A percentile compares a stretch with the other conserved stretches of the same genome.
Conservation (phyloP, 2,888 invertebrate species). For the Dynastes maya region DNA sequence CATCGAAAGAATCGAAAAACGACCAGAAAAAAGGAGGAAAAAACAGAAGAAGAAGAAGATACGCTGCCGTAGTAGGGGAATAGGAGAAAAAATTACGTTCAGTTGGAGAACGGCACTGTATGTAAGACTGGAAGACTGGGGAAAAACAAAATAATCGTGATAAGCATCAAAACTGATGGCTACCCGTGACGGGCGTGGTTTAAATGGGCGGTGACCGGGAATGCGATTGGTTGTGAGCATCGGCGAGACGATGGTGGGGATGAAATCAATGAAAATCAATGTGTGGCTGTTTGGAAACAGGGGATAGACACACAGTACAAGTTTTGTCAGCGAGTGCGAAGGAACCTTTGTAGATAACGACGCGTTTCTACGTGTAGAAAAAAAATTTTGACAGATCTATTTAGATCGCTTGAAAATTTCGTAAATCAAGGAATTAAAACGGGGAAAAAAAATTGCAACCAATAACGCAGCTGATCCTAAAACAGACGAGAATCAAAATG, state of each 20-base stretch:
- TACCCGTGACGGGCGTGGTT: slow-evolving; percentile 67
- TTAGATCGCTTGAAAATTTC: not conserved
- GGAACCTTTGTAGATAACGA: slow-evolving; percentile 23
- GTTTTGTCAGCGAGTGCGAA: slow-evolving; percentile 45
- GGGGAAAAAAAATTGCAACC: no score
- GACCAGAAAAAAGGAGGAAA: not conserved
- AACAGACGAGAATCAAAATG: no score
- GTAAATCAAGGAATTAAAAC: not conserved
- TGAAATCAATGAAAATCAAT: slow-evolving; percentile 66
- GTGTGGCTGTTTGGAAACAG: slow-evolving; percentile 59
- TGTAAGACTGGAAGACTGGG: slow-evolving; percentile 31
- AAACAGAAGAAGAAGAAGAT: slow-evolving; percentile 22
- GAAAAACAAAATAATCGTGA: slow-evolving; percentile 59
- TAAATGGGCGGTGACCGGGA: slow-evolving; percentile 60
- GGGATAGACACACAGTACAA: slow-evolving; percentile 56
- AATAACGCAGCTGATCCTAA: no score
- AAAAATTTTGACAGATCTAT: slow-evolving; percentile 43
- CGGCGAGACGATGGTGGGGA: slow-evolving; percentile 58
- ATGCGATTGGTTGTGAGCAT: slow-evolving; percentile 61
- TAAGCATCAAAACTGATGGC: slow-evolving; percentile 71
- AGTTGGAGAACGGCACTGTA: slow-evolving; percentile 34
- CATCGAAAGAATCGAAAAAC: slow-evolving; percentile 22
- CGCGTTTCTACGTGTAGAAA: slow-evolving; percentile 23
- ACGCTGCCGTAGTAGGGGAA: not conserved
- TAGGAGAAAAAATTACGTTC: slow-evolving; percentile 31